Conservation (phyloP, 2,888 invertebrate genomes). For the Tholera decimalis region DNA sequence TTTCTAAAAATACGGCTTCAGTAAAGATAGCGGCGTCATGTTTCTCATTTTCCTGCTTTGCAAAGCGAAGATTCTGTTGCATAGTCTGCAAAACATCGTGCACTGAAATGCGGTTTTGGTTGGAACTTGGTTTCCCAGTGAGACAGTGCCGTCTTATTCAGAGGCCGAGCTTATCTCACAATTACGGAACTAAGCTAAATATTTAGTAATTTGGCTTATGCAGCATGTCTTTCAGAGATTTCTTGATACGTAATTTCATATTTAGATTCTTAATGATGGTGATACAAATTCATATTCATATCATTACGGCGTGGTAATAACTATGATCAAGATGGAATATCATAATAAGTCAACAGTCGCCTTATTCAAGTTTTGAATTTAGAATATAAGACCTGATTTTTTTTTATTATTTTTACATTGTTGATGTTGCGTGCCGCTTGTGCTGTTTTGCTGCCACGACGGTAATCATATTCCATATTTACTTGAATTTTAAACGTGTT, state of each 20-base stretch:
- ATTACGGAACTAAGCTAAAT: conserved; percentile 5
- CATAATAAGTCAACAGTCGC: no score
- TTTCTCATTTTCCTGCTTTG: conserved; percentile 45
- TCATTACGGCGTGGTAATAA: no score
- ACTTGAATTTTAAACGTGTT: no score
- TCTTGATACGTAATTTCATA: not conserved
- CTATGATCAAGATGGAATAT: no score
- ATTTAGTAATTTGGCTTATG: not conserved
- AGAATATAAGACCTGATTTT: no score
- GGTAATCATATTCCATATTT: no score
- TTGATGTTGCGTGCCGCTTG: no score
- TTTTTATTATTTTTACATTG: no score
- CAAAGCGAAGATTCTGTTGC: conserved; percentile 36
- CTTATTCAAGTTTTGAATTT: no score
- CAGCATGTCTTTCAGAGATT: not conserved
- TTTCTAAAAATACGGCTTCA: conserved; percentile 13
- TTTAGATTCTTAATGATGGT: not conserved
- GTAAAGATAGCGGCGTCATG: conserved; percentile 12
- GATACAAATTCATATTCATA: not conserved
- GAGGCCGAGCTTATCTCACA: conserved; percentile 1
- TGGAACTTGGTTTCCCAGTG: conserved; percentile 44
- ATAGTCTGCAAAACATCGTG: conserved; percentile 47
- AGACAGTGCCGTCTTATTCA: conserved; percentile 52
- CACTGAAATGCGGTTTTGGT: conserved; percentile 59
- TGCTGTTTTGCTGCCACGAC: no score